Evolutionary conservation across 2,797 vertebrate species (phyloP), one percentile per base, ranked within the genome.

Genomic region (Lateolabrax maculatus): DNA sequence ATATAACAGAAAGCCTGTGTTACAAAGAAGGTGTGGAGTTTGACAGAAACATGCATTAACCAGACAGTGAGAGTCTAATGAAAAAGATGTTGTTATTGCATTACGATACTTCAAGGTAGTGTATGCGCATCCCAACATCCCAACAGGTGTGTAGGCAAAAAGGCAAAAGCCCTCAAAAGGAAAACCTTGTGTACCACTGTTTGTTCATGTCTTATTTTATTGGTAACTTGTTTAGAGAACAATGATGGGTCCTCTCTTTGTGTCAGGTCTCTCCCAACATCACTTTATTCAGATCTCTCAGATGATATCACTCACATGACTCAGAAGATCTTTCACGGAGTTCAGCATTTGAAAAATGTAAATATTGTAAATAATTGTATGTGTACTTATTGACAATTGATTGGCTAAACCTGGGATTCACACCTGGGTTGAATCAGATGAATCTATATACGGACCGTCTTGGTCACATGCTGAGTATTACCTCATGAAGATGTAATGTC

Each of bases 21-120:
- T 29, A 55, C 18, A 44, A 34, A 44, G 7, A 25, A 6, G 4
- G 5, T 34, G 16, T 46, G 39, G 11, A 56, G 25, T 12, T 56
- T 58, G 39, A 57, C 3, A 37, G 36, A 52, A 6, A 9, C 19
- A 27, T 2, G 11, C 19, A 29, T 75, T 66, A 49, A 19, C 46
- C 8, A 61, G 46, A 8, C n/a, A 41, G 21, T 3, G n/a, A 69
- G n/a, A 16, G 37, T 34, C 21, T 29, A 52, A 34, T 16, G 16
- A 76, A 31, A n/a, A 19, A 44, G 1, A 62, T n/a, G 25, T 31
- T 43, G 25, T 43, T 72, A 39, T 67, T 52, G 64, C 36, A 52
- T 52, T 67, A 23, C 43, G 41, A 15, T 18, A 7, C n/a, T 41
- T 18, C 11, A 60, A 19, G 2, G 60, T 21, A 2, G 29, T n/a